A percentile compares a stretch with the other conserved stretches of the same genome.
phyloP scores from a whole-genome alignment of 2,888 invertebrate species.

The Drosophila pseudotalamancana region DNA sequence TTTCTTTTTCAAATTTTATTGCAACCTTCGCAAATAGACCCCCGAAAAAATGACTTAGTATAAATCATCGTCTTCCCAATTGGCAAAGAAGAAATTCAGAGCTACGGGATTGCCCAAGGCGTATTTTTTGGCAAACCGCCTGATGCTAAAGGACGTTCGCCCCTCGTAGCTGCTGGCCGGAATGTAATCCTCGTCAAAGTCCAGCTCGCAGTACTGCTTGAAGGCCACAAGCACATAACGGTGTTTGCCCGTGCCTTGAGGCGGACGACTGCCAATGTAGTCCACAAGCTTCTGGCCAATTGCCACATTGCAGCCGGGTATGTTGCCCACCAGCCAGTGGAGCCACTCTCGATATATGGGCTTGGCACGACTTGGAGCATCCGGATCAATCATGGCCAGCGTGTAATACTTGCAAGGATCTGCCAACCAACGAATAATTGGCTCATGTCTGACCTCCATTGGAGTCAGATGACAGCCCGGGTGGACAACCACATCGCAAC shows the following conservation, averaged over 20 bases:
- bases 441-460: constrained; percentile 13
- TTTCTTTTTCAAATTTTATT: constrained; percentile 2
- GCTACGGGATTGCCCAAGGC: constrained; percentile 63
- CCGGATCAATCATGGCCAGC: constrained; percentile 56
- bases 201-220: constrained; percentile 55
- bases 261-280: constrained; percentile 48
- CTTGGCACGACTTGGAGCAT: constrained; percentile 28
- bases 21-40: neutral
- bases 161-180: neutral
- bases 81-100: constrained; percentile 51
- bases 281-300: constrained; percentile 42
- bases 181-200: constrained; percentile 56
- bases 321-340: constrained; percentile 68
- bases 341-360: constrained; percentile 42
- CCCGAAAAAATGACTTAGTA: neutral
- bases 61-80: constrained; percentile 31
- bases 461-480: constrained; percentile 27
- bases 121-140: constrained; percentile 58
- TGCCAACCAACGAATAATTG: constrained; percentile 51
- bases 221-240: constrained; percentile 61
- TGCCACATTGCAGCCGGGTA: constrained; percentile 53
- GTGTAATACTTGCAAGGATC: constrained; percentile 42
- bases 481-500: constrained; percentile 25
- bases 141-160: constrained; percentile 38
- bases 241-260: constrained; percentile 11